Conservation (phyloP, 2,113 vertebrate species). For the Dipodomys stephensi region DNA sequence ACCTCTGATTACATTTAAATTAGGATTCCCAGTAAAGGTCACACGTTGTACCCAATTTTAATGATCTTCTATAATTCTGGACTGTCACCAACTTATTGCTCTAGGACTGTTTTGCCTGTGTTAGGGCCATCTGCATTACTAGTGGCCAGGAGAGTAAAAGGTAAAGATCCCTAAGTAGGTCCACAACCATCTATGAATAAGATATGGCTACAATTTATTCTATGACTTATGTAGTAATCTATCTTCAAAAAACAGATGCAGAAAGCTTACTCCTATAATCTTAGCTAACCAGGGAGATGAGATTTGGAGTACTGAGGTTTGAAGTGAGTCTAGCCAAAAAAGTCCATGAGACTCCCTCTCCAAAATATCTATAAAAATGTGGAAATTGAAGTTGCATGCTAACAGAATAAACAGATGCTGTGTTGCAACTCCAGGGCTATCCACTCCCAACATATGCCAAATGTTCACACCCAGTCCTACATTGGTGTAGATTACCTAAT, state of each 20-base stretch:
- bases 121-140: not conserved
- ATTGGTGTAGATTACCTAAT: not conserved
- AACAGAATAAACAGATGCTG: no score
- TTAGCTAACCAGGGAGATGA: no score
- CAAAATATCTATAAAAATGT: no score
- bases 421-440: no score
- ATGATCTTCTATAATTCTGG: not conserved
- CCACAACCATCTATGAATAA: not conserved
- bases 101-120: not conserved
- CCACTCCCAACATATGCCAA: not conserved
- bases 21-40: slow-evolving; percentile 50
- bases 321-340: no score
- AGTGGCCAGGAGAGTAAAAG: fast-evolving
- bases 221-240: not conserved
- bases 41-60: not conserved
- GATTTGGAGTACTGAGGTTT: no score
- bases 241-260: no score
- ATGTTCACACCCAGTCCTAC: not conserved
- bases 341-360: no score
- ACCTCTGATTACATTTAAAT: slow-evolving; percentile 69
- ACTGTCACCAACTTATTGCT: not conserved
- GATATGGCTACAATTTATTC: not conserved
- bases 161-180: not conserved
- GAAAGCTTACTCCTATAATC: no score
- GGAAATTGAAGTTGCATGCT: no score